These are phyloP conservation scores for Lytechinus variegatus DNA, from an alignment of 35 echinoderm and acorn worm species.

Conservation along the genomic window DNA sequence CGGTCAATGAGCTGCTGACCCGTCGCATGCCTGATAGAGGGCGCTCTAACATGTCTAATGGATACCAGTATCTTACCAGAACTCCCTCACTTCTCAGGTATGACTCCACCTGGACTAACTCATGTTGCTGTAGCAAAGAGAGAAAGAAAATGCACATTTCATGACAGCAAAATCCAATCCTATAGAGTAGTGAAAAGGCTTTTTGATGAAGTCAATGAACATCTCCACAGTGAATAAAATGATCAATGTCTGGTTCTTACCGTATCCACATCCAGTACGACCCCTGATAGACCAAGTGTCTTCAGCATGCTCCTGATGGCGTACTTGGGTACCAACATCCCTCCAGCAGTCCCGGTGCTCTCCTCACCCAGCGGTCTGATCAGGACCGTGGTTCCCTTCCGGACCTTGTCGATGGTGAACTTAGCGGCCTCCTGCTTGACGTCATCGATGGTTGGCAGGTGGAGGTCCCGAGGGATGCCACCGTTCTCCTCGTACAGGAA, in stretches of 20 bases:
- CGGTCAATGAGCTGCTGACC: constrained; percentile 52
- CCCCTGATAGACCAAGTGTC: constrained; percentile 72
- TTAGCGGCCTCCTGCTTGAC: constrained; percentile 78
- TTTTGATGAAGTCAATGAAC: not conserved
- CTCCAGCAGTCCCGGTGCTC: constrained; percentile 54
- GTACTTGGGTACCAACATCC: constrained; percentile 79
- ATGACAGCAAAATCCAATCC: no score
- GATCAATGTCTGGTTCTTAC: constrained; percentile 45
- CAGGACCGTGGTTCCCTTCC: constrained; percentile 73
- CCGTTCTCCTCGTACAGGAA: constrained; percentile 87
- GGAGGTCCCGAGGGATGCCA: constrained; percentile 79
- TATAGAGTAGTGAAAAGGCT: no score
- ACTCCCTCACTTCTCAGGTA: constrained; percentile 86
- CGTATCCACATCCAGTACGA: constrained; percentile 81
- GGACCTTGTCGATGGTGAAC: constrained; percentile 81
- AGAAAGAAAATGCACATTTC: no score
- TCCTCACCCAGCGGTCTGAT: constrained; percentile 66
- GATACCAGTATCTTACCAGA: constrained; percentile 84
- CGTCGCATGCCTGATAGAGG: constrained; percentile 69
- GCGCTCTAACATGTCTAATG: constrained; percentile 71
- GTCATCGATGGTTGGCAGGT: constrained; percentile 84
- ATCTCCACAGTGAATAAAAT: no score
- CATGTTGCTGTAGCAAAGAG: constrained; percentile 76
- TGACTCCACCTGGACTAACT: constrained; percentile 80
- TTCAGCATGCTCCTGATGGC: constrained; percentile 80